Base-by-base conservation (phyloP, 2,888 invertebrate species). In the Drymonia ruficornis region DNA sequence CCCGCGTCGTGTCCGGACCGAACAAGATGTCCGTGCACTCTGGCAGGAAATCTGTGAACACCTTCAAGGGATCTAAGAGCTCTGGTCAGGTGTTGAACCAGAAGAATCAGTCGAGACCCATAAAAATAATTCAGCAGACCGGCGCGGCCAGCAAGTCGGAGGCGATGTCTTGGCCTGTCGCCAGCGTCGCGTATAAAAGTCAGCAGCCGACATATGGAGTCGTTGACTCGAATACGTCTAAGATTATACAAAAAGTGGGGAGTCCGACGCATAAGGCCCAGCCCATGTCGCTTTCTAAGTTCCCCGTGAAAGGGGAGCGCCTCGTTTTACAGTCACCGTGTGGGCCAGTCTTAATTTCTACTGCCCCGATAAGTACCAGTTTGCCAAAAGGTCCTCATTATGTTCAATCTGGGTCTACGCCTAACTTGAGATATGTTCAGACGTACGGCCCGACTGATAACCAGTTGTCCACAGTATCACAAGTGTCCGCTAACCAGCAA, bases 401-500 rank as follows among this genome's bases (percentile, higher is more conserved):
- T 64, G 91, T 93, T 2, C 83, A 91, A 54, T 88, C 91, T 9
- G 92, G 93, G 0, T 86, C 90, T 2, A 87, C 91, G 12, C 90
- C 91, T 8, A 88, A 89, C 67, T 75, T 91, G 55, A 81, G 91
- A 49, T 91, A 91, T 65, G 91, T 91, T 13, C 91, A 90, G 59
- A 89, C 91, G 0, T 91, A 90, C 65, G 83, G 86, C 6, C 67
- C 85, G 4, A 65, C 81, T 11, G 89, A 89, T 38, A 85, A 83
- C 59, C 90, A 85, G 61, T 77, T 89, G 45, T 83, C 86, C 45
- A 84, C 88, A 19, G 80, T 84, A 28, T 85, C 93, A 1, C 94
- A 94, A 76, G 87, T 94, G 16, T 93, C 94, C 8, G 94, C 94
- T 19, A 94, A 94, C 74, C 94, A 94, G 70, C 94, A 94, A 55